phyloP scores from a whole-genome alignment of 2,113 vertebrate genomes.

The Xiphorhynchus elegans region DNA sequence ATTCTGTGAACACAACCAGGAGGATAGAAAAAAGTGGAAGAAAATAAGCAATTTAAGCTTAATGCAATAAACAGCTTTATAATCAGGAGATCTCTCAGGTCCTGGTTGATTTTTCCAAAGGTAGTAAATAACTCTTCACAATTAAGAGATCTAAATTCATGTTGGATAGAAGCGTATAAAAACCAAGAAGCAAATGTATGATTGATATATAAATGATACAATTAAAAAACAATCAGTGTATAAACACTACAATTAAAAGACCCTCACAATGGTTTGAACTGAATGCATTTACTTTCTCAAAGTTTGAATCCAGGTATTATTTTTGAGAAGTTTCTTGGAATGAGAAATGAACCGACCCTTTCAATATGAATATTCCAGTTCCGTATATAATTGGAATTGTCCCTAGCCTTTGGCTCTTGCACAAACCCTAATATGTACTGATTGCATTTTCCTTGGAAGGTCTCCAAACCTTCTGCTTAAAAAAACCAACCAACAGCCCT shows the following conservation, averaged over 20 bases:
- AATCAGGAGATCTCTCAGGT: neutral
- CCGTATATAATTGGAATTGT: neutral
- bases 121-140: neutral
- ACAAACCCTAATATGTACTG: neutral
- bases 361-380: neutral
- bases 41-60: neutral
- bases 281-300: neutral
- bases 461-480: neutral
- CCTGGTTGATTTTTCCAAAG: neutral
- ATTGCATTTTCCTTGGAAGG: neutral
- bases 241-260: neutral
- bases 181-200: neutral
- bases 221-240: fast-evolving
- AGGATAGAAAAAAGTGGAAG: neutral
- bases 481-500: neutral
- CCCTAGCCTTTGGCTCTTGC: neutral
- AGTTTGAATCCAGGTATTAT: neutral
- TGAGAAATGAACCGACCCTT: neutral
- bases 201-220: neutral
- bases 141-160: neutral
- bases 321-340: neutral
- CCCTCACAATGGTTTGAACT: neutral
- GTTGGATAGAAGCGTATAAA: neutral
- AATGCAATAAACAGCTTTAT: neutral
- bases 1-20: neutral